Base-by-base conservation (phyloP, 1,140 invertebrate genomes). In the Parapsyche elsis region DNA sequence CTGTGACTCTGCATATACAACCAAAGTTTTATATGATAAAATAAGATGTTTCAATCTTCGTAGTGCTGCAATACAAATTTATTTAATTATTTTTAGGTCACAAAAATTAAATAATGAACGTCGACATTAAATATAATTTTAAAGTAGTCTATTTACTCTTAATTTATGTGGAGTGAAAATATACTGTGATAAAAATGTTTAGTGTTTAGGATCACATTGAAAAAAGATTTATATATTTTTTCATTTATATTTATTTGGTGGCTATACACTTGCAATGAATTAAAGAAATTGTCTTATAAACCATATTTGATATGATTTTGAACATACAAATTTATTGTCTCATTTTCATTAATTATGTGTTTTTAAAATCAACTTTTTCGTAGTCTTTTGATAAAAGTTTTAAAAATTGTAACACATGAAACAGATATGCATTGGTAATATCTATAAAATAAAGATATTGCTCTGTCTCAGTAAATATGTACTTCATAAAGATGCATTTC, bases 121-220 rank as follows among this genome's bases (percentile, higher is more conserved):
- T 53, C 16, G 10, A 53, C 16, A 53, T 53, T 53, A 53, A 53
- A 53, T 5, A 53, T 53, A 16, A 12, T 12, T 12, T 53, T 53
- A 12, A 14, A 53, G 16, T 53, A 12, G 12, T 53, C 12, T 1
- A n/a, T n/a, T n/a, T n/a, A n/a, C n/a, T n/a, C 12, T 14, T 14
- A 4, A 14, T 16, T 61, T 61, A 19, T 21, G n/a, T 19, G 14
- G 59, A 61, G 14, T 4, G n/a, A 16, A 23, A 23, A 61, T 61
- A 61, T 23, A 61, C 59, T 61, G 59, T 61, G 59, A 61, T 61
- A 61, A 53, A 61, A 61, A 21, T 23, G 19, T 61, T 61, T 61
- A 61, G 59, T 19, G 10, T 61, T 21, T 61, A 61, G 59, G 21
- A 61, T 19, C 59, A 61, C 59, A 61, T 23, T 61, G 59, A 23